A percentile compares a stretch with the other conserved stretches of the same genome.
Conservation (phyloP, 1,140 invertebrate genomes). For the Neodiprion fabricii region DNA sequence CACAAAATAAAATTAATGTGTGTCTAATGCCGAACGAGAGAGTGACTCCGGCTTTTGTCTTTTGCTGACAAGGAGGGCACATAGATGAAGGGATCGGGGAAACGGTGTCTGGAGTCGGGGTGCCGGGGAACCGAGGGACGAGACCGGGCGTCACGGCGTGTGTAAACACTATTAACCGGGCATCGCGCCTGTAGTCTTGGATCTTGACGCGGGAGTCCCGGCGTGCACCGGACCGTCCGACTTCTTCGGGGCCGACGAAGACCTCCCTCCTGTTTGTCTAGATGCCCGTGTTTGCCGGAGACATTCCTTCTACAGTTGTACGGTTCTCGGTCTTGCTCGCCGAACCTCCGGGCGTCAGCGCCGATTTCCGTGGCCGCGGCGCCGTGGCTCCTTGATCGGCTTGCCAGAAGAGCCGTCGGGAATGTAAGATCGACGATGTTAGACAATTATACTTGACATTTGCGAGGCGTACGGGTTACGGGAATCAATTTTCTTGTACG, state of each 20-base stretch:
- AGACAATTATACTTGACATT: too few species aligned
- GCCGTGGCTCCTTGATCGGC: background rate
- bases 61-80: too few species aligned
- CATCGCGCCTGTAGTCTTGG: conserved; percentile 1
- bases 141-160: background rate
- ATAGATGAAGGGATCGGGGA: too few species aligned
- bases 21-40: too few species aligned
- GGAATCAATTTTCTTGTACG: background rate
- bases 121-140: background rate
- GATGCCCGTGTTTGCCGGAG: conserved; percentile 3
- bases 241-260: background rate
- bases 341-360: too few species aligned
- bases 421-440: too few species aligned
- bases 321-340: background rate
- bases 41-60: too few species aligned
- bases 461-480: too few species aligned
- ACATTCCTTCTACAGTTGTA: background rate
- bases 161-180: conserved; percentile 1
- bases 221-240: background rate
- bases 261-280: conserved; percentile 1
- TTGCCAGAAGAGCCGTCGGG: background rate
- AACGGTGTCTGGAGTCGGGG: too few species aligned
- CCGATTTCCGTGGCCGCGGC: background rate
- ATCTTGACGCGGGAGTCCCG: background rate
- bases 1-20: too few species aligned